Evolutionary conservation across 2,797 vertebrate genomes (phyloP), one percentile per base, ranked within the genome.

Genomic region (Chiloscyllium punctatum): DNA sequence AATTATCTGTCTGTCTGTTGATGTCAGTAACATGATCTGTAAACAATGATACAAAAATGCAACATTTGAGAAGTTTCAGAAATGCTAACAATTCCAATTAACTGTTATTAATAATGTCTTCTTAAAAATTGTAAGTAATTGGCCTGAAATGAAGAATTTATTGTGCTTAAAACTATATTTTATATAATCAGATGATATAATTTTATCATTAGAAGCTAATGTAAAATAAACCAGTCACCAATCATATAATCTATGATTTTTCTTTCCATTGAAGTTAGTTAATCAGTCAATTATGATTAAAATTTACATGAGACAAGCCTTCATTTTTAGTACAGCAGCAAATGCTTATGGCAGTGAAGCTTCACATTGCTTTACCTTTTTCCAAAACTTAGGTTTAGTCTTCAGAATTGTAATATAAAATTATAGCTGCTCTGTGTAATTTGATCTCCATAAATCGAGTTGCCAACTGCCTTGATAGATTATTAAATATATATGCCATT

Each of bases 401-500:
- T 92, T 92, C 57, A 68, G 79, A 15, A 84, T 48, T 84, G 18
- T 90, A 57, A 90, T 90, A 88, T 88, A 18, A 53, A 68, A 3
- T 69, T 72, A 74, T 48, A 94, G 94, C 69, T 74, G 5, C 42
- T 30, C 72, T 90, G 53, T 62, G 15, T 57, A 62, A 13, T 57
- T 90, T 94, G 94, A 74, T 42, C 42, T 94, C 23, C 37, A 42
- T 51, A 94, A 72, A 37, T 23, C 71, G 23, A 72, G 16, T 74
- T 94, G 25, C 94, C 51, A 48, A 74, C 69, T 74, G 72, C 11
- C 69, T 94, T 94, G 25, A 90, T 48, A 77, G 72, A 57, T 95
- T 95, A 77, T 53, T 74, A 74, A 51, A 72, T 51, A 51, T 94
- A 66, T 11, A 71, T 95, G 94, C 13, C 30, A 53, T 48, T 95